Evolutionary conservation across 2,113 vertebrate genomes (phyloP).

Genomic region (zebrafish (Danio rerio)): DNA sequence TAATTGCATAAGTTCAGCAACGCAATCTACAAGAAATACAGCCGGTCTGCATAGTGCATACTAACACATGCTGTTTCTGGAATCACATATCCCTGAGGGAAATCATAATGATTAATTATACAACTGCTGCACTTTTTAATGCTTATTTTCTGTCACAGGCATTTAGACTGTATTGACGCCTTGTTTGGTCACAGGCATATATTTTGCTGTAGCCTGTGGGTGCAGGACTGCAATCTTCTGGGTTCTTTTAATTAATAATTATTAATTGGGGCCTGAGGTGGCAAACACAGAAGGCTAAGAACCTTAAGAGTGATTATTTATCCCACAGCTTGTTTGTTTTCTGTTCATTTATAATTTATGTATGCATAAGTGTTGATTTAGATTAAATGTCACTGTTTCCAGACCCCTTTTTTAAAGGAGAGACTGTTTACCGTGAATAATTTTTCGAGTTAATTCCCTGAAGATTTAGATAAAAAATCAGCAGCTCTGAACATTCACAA

Average conservation of each 20-base stretch:
- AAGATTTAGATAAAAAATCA: neutral
- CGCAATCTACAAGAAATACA: neutral
- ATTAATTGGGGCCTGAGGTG: conserved; percentile 46
- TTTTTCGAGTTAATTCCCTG: conserved; percentile 13
- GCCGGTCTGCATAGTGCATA: neutral
- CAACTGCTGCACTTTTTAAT: conserved; percentile 17
- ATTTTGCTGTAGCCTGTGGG: neutral
- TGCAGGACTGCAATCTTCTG: neutral
- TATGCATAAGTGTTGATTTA: conserved; percentile 33
- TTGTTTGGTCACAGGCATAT: conserved; percentile 20
- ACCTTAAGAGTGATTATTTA: conserved; percentile 18
- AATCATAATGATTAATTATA: conserved; percentile 34
- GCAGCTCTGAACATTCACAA: neutral
- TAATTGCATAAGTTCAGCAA: conserved; percentile 6
- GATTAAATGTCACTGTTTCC: conserved; percentile 24
- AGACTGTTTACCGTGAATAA: conserved; percentile 4
- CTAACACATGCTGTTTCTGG: conserved; percentile 16
- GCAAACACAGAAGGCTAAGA: conserved; percentile 28
- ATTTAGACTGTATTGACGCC: conserved; percentile 34
- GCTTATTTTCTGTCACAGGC: conserved; percentile 23
- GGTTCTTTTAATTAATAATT: conserved; percentile 47
- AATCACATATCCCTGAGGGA: neutral
- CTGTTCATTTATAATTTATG: conserved; percentile 37
- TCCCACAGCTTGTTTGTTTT: conserved; percentile 27
- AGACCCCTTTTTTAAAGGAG: conserved; percentile 15